Evolutionary conservation across 2,113 vertebrate genomes (phyloP).

Genomic region (Corythornis cristatus): DNA sequence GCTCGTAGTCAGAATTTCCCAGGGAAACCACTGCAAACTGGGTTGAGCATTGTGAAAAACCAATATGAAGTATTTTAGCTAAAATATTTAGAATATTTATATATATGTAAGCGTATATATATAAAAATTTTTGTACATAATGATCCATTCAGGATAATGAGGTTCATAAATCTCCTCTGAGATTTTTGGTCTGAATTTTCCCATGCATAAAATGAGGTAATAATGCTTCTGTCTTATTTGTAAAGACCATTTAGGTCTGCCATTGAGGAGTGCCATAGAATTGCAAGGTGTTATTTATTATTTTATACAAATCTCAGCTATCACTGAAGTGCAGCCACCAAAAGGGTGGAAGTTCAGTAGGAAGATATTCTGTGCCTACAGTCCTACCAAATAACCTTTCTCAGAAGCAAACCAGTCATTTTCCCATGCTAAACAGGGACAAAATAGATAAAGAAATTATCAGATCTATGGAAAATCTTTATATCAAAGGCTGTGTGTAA

Average conservation of each 20-base stretch:
- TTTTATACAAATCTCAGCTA: neutral
- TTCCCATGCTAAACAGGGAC: neutral
- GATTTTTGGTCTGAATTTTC: neutral
- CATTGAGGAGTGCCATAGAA: neutral
- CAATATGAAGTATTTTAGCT: neutral
- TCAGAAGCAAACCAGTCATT: neutral
- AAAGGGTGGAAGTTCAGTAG: neutral
- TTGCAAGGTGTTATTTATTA: neutral
- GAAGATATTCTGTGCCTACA: neutral
- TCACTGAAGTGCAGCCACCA: neutral
- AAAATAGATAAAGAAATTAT: neutral
- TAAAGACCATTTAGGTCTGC: neutral
- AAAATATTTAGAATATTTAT: neutral
- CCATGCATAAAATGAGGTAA: neutral
- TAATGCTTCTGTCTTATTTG: neutral
- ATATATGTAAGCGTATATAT: no score
- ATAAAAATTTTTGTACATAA: neutral
- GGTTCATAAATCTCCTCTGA: neutral
- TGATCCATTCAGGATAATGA: neutral
- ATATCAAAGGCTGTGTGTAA: neutral
- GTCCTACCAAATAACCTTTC: neutral
- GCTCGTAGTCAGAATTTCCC: neutral
- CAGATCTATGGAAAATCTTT: neutral
- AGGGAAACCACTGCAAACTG: neutral
- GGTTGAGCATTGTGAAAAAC: neutral